phyloP scores from a whole-genome alignment of 2,888 invertebrate species.

The Drosophila paucipuncta region DNA sequence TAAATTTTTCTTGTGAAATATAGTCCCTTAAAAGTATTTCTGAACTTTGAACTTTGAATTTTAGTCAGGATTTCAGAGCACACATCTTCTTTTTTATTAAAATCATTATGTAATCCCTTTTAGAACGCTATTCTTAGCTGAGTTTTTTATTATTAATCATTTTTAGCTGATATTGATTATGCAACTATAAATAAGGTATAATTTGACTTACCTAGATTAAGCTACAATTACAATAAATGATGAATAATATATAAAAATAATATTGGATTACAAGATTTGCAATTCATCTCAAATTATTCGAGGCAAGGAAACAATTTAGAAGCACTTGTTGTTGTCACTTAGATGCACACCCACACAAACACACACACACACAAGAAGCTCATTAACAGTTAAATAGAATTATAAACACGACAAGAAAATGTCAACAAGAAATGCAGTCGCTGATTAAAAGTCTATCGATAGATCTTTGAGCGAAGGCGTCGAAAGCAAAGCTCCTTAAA shows the following conservation, averaged over 20 bases:
- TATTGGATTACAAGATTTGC: neutral
- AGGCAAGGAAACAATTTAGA: neutral
- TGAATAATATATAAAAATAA: neutral
- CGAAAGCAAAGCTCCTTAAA: constrained; percentile 25
- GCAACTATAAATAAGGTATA: neutral
- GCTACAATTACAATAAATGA: neutral
- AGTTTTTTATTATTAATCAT: neutral
- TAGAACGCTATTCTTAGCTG: neutral
- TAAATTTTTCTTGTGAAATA: too few species aligned
- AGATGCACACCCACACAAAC: neutral
- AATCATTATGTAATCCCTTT: neutral
- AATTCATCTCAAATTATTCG: neutral
- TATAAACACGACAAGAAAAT: constrained; percentile 39
- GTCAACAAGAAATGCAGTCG: constrained; percentile 51
- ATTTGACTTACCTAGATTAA: neutral
- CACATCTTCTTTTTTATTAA: neutral
- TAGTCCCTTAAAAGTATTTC: too few species aligned
- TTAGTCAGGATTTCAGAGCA: neutral
- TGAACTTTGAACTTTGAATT: neutral
- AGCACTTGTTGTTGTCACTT: constrained; percentile 56
- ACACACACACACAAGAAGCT: constrained; percentile 4
- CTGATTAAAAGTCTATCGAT: constrained; percentile 35
- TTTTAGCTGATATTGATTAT: neutral
- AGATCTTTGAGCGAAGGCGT: constrained; percentile 31
- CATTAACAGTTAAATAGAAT: constrained; percentile 41